phyloP scores from a whole-genome alignment of 1,140 invertebrate genomes.

The Limonius californicus region DNA sequence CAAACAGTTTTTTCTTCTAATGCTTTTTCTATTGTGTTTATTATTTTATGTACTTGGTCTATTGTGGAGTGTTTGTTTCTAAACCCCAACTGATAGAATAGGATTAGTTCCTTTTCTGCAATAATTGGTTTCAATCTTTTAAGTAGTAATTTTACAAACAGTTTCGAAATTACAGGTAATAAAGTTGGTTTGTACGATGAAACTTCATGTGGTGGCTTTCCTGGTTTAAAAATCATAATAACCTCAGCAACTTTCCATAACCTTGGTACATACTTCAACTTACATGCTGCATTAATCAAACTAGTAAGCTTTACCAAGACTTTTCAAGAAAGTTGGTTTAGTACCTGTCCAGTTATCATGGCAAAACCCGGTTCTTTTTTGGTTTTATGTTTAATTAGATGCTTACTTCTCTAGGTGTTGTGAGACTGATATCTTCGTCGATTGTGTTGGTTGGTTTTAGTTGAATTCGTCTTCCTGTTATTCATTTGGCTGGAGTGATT shows the following conservation, averaged over 20 bases:
- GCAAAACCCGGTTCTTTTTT: slow-evolving; percentile 34
- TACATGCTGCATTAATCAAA: slow-evolving; percentile 23
- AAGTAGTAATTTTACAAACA: slow-evolving; percentile 39
- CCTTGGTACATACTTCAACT: slow-evolving; percentile 25
- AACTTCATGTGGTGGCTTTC: slow-evolving; percentile 34
- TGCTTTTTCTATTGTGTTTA: slow-evolving; percentile 12
- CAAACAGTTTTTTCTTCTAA: slow-evolving; percentile 21
- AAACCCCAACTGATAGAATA: slow-evolving; percentile 17
- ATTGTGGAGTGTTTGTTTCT: slow-evolving; percentile 17
- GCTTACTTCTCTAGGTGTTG: too few species aligned
- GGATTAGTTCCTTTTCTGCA: slow-evolving; percentile 8
- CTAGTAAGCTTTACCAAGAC: slow-evolving; percentile 18
- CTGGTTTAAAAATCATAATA: slow-evolving; percentile 40
- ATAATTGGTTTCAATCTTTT: slow-evolving; percentile 11
- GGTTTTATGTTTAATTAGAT: neutral
- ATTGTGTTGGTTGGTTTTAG: neutral
- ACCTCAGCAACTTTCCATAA: slow-evolving; percentile 44
- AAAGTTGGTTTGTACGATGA: slow-evolving; percentile 39
- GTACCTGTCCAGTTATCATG: slow-evolving; percentile 27
- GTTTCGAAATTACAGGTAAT: slow-evolving; percentile 36
- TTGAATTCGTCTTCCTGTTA: neutral
- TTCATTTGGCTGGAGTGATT: neutral
- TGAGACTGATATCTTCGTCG: too few species aligned
- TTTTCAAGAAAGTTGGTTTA: slow-evolving; percentile 20
- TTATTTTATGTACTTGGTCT: slow-evolving; percentile 18